Base-by-base conservation (phyloP, 2,113 vertebrate species). In the Seriola quinqueradiata region DNA sequence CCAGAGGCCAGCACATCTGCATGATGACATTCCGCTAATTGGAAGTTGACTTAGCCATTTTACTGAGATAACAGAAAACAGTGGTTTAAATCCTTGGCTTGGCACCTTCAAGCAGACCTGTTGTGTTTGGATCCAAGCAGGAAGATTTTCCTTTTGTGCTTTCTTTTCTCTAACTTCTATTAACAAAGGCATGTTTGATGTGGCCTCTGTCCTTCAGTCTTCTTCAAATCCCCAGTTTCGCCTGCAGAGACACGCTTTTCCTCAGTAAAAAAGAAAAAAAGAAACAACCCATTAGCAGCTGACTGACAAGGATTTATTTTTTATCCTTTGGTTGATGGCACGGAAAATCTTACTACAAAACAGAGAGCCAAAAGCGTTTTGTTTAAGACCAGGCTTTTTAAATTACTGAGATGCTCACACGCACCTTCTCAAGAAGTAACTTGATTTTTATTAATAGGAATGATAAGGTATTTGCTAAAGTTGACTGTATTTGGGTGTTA, bases 111-210 rank as follows among this genome's bases (percentile, higher is more conserved):
- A 46, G 58, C 7, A 58, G 34, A 74, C 19, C 61, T 70, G 54
- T 36, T 38, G 58, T 42, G 21, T 52, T 66, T 70, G 3, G 38
- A 28, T 72, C 19, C 0, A 7, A 28, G 42, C 12, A 54, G 34
- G 13, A 8, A 63, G 1, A 40, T 25, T 82, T 46, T 46, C 16
- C 25, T 40, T 65, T 55, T 54, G 13, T 23, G 25, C 59, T 80
- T 66, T 74, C 3, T 65, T 61, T 46, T 61, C 25, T 67, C 4
- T 13, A n/a, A 61, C 23, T 55, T 80, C 42, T 66, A 60, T 77
- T 68, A 65, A 73, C 4, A 87, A n/a, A 68, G 69, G 12, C 21
- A 42, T 68, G 57, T 75, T 74, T 77, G 23, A 70, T 73, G 58
- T 68, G 54, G 46, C 68, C 64, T 65, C 25, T 73, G 80, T 83